A percentile compares a stretch with the other conserved stretches of the same genome.
Conservation (phyloP, 2,113 vertebrate genomes). For the Tyrannus savana region DNA sequence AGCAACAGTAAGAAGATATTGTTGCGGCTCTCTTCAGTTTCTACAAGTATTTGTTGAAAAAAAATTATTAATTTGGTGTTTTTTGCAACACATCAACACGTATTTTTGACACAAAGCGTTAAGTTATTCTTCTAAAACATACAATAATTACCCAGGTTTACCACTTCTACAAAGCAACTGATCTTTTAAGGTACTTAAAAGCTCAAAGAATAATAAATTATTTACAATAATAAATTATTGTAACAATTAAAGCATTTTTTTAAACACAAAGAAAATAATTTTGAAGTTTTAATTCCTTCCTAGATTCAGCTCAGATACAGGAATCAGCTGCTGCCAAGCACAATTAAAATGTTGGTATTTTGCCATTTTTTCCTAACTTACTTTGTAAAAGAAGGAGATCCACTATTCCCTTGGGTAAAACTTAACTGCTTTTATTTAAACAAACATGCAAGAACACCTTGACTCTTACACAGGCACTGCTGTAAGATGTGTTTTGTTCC, state of each 20-base stretch:
- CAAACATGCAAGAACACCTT: not conserved
- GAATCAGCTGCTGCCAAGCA: not conserved
- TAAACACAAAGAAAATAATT: not conserved
- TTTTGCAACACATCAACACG: not conserved
- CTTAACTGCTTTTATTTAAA: not conserved
- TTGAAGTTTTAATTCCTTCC: not conserved
- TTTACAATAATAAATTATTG: not conserved
- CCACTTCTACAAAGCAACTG: not conserved
- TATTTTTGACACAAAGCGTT: not conserved
- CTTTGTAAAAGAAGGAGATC: not conserved
- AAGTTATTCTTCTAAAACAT: not conserved
- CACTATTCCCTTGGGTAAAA: not conserved
- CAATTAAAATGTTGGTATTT: not conserved
- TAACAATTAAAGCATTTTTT: not conserved
- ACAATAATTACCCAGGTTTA: not conserved
- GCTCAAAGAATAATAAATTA: not conserved
- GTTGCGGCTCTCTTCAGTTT: slow-evolving; percentile 63
- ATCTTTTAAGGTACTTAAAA: not conserved
- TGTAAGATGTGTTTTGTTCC: not conserved
- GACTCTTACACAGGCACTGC: not conserved
- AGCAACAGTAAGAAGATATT: slow-evolving; percentile 66
- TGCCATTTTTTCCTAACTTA: not conserved
- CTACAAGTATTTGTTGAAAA: slow-evolving; percentile 63
- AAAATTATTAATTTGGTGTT: slow-evolving; percentile 18
- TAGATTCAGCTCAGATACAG: not conserved